A percentile compares a stretch with the other conserved stretches of the same genome.
Evolutionary conservation across 2,888 invertebrate species (phyloP).

Genomic region (Clusia tigrina): DNA sequence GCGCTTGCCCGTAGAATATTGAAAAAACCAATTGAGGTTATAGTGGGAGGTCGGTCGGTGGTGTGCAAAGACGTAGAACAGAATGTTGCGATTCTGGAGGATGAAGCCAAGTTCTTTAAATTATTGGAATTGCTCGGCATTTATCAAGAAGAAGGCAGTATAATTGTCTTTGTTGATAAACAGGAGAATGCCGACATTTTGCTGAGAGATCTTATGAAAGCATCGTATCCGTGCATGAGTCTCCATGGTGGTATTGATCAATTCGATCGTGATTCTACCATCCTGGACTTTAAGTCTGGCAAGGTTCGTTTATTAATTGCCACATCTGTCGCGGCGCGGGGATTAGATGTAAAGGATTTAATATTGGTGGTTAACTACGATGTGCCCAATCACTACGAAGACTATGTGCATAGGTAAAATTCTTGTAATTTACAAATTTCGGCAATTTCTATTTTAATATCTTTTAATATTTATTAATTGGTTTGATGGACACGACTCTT

Average conservation of each 20-base stretch:
- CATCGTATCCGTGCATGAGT: constrained; percentile 95
- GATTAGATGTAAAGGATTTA: constrained; percentile 97
- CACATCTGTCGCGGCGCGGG: constrained; percentile 97
- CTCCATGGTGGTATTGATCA: constrained; percentile 99
- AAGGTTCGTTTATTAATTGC: constrained; percentile 93
- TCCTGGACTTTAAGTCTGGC: constrained; percentile 95
- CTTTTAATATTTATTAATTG: too few relatives aligned
- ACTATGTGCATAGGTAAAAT: constrained; percentile 95
- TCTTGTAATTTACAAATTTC: constrained; percentile 18
- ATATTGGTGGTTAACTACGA: constrained; percentile 98
- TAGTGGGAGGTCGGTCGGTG: constrained; percentile 94
- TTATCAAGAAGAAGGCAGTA: constrained; percentile 89
- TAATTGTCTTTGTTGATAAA: constrained; percentile 97
- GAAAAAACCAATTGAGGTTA: constrained; percentile 94
- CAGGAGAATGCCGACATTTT: constrained; percentile 96
- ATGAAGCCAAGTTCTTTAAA: constrained; percentile 97
- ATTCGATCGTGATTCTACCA: constrained; percentile 97
- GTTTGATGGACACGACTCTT: too few relatives aligned
- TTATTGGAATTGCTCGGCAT: constrained; percentile 95
- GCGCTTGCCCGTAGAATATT: constrained; percentile 93
- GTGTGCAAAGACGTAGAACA: constrained; percentile 99
- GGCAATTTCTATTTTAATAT: background rate
- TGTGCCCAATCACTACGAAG: constrained; percentile 99
- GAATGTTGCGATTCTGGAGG: constrained; percentile 90
- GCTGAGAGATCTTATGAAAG: constrained; percentile 93